Conservation (phyloP, 2,888 invertebrate species). For the Palloptera scutellata region DNA sequence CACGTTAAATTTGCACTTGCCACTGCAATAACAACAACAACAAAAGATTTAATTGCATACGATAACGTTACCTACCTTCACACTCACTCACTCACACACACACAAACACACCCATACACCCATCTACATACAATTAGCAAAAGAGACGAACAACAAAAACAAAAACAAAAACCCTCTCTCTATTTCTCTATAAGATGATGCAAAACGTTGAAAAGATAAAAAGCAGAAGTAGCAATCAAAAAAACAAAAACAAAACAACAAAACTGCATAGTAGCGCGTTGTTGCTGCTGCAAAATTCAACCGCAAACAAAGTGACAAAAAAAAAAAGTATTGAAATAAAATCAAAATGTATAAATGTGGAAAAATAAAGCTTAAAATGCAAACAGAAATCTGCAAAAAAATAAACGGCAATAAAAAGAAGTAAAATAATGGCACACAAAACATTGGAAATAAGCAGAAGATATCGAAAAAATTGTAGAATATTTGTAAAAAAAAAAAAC, state of each 20-base stretch:
- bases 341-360: conserved; percentile 8
- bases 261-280: not conserved
- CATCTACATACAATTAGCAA: not conserved
- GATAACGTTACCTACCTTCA: conserved; percentile 13
- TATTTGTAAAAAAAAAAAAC: conserved; percentile 20
- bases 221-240: conserved; percentile 10
- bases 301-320: conserved; percentile 6
- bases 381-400: conserved; percentile 6
- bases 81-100: not conserved
- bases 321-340: not conserved
- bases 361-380: conserved; percentile 4
- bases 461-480: not conserved
- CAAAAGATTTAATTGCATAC: conserved; percentile 29
- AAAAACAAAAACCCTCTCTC: not conserved
- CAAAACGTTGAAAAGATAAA: conserved; percentile 14
- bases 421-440: not conserved
- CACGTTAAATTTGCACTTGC: conserved; percentile 27
- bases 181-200: conserved; percentile 3
- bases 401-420: not conserved
- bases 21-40: conserved; percentile 20
- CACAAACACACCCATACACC: not conserved
- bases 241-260: conserved; percentile 9
- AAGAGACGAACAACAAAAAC: not conserved
- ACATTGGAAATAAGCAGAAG: not conserved
- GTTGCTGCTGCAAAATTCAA: not conserved